Conservation (phyloP, 2,888 invertebrate species). For the Alloplasta piceator region DNA sequence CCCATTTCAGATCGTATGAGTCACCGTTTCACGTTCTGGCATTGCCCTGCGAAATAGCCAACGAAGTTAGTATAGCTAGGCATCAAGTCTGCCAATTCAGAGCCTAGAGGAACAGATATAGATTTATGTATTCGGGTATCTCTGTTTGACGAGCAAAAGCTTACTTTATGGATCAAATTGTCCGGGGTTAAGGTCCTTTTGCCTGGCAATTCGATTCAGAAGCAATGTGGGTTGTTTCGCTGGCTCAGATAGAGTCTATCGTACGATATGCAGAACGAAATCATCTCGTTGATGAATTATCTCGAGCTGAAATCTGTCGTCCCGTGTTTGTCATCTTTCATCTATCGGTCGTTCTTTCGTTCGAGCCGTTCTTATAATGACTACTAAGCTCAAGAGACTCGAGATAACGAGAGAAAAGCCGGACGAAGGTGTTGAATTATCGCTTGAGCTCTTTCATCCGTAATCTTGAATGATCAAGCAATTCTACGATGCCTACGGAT, state of each 20-base stretch:
- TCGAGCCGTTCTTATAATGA: background rate
- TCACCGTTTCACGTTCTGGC: slow-evolving; percentile 44
- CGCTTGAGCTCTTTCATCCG: background rate
- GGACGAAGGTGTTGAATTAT: background rate
- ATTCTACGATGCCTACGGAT: background rate
- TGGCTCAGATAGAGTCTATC: slow-evolving; percentile 2
- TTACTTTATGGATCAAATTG: too few relatives aligned
- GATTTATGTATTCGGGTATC: slow-evolving; percentile 1
- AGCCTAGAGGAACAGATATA: slow-evolving; percentile 10
- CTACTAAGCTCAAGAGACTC: background rate
- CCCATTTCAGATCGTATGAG: slow-evolving; percentile 53
- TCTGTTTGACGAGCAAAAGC: too few relatives aligned
- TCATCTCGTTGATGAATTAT: slow-evolving; percentile 66
- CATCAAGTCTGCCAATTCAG: slow-evolving; percentile 19
- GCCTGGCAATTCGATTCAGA: too few relatives aligned
- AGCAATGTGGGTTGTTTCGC: too few relatives aligned
- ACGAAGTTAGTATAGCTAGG: too few relatives aligned
- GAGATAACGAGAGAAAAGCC: slow-evolving; percentile 22
- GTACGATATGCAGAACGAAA: slow-evolving; percentile 34
- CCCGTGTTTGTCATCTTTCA: slow-evolving; percentile 36
- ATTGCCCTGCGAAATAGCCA: slow-evolving; percentile 31
- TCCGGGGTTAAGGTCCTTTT: too few relatives aligned
- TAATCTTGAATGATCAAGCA: background rate
- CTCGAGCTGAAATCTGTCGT: slow-evolving; percentile 58
- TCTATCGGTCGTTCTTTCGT: background rate